Evolutionary conservation across 2,797 vertebrate species (phyloP), one percentile per base, ranked within the genome.

Genomic region (Alca torda): DNA sequence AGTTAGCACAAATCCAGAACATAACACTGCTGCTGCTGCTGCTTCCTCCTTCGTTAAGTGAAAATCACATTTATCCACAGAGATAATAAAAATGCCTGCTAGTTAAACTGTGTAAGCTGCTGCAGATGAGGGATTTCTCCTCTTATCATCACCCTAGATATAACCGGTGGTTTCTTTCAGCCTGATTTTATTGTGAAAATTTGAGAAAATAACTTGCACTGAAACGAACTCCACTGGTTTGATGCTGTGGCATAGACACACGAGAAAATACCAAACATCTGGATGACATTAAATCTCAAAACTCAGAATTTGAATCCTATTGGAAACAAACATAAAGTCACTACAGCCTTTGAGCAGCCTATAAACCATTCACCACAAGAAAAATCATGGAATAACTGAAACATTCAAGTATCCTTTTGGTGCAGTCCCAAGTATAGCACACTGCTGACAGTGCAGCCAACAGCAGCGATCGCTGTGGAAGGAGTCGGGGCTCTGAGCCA

Each of bases 291-390:
- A 81, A 31, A 56, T 50, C 60, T 63, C 43, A 82, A 87, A 74
- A 84, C 64, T 30, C 77, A 82, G 43, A 68, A 63, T 59, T 0
- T 85, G 45, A 89, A 80, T 68, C 87, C 45, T 74, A 10, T 2
- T 96, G 87, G 93, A 96, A 96, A 84, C 70, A 91, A 84, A 85
- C 43, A 54, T 8, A 61, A 88, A 91, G 85, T 72, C 76, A 25
- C 69, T 79, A 48, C 12, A 79, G 82, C 69, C 77, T 95, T 90
- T 84, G 67, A 93, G 80, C 59, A 86, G 76, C 73, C 60, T 70
- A 63, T 85, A 87, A 94, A 93, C 67, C 33, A 26, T 37, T 77
- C 80, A 88, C 69, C 70, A 19, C 6, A 3, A 82, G 83, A 67
- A 84, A 46, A 79, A 73, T 15, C 60, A 60, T 25, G 93, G 80